Evolutionary conservation across 2,797 vertebrate genomes (phyloP), one percentile per base, ranked within the genome.

Genomic region (Rhinatrema bivittatum): DNA sequence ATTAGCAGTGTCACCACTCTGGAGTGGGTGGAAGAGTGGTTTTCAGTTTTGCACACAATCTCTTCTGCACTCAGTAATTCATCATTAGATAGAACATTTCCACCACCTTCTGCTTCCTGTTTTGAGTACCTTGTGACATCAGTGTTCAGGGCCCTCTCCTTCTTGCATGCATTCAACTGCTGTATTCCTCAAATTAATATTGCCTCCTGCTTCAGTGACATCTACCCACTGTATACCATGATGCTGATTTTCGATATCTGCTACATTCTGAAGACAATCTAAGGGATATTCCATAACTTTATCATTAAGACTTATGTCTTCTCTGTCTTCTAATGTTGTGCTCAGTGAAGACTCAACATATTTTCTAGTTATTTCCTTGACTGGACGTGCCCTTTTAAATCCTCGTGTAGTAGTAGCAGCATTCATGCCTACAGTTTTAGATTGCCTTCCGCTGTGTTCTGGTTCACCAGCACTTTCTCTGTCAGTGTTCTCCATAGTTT

Each of bases 41-140:
- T 73, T 86, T 39, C 72, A 24, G 14, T 75, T 74, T 24, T 74
- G 60, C 56, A 57, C 51, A 43, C 68, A 56, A 52, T 56, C 20
- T 67, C 57, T 52, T 65, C 57, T 14, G 42, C 14, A 41, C 39
- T 40, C 33, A 39, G 2, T 28, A 63, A 37, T 10, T 51, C 39
- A 62, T 50, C n/a, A 28, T 33, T 39, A 58, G 20, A 44, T 3
- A 41, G 27, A 54, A 31, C 7, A 6, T 52, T 48, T 47, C 47
- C 55, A 63, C 33, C 9, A 36, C 40, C 18, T 46, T 28, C 5
- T 42, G 25, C 23, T 14, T 33, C 11, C 24, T 53, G 56, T 45
- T 30, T 55, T 60, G 46, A 23, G 13, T 47, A 34, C 38, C 37
- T 27, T 28, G 29, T 33, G 47, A 44, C 12, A 40, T 49, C 22